These are phyloP conservation scores for Nilaparvata lugens DNA, from an alignment of 1,140 invertebrate species.

Conservation along the genomic window DNA sequence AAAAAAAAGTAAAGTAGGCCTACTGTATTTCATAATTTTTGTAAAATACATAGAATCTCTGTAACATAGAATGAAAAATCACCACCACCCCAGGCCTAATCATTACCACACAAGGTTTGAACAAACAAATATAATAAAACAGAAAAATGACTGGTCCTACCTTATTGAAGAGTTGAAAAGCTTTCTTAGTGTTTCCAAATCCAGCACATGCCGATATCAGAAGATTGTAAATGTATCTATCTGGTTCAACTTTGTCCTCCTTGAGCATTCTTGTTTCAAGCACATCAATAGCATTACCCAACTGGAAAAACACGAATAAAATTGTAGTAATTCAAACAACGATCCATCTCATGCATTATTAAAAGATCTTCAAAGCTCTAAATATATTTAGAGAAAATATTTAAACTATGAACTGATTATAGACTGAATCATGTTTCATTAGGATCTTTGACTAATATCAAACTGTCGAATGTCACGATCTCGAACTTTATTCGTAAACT, in stretches of 20 bases:
- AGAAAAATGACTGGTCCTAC: conserved; percentile 26
- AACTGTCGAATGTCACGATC: no score
- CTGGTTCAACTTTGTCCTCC: conserved; percentile 65
- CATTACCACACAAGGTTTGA: no score
- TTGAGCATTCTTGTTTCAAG: conserved; percentile 62
- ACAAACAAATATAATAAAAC: background rate
- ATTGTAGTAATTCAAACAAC: no score
- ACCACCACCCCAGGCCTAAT: background rate
- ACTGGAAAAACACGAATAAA: conserved; percentile 23
- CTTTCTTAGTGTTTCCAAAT: conserved; percentile 73
- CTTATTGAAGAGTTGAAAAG: conserved; percentile 69
- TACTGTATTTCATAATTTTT: background rate
- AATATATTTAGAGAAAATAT: no score
- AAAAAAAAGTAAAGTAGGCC: background rate
- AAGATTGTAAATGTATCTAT: conserved; percentile 67
- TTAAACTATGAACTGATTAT: no score
- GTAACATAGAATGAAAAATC: background rate
- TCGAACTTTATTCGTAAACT: no score
- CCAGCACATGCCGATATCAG: conserved; percentile 69
- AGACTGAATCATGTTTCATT: no score
- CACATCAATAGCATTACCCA: conserved; percentile 59
- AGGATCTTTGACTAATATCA: no score
- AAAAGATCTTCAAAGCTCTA: no score
- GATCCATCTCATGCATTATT: no score
- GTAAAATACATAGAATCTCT: background rate